phyloP scores from a whole-genome alignment of 2,888 invertebrate species.

The Drosophila ezoana region DNA sequence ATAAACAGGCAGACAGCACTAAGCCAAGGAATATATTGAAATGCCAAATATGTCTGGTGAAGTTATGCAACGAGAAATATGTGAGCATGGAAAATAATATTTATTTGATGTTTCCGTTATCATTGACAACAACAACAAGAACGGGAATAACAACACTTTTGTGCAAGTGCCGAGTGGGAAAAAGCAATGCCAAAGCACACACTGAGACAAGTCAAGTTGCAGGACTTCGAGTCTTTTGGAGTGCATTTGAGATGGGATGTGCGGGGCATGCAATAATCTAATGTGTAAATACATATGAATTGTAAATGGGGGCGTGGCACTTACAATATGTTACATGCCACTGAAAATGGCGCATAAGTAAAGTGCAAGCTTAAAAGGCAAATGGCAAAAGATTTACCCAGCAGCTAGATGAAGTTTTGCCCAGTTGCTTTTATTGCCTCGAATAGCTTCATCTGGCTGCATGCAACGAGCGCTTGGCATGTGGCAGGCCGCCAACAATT shows the following conservation, averaged over 20 bases:
- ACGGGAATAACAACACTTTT: constrained; percentile 47
- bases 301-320: constrained; percentile 52
- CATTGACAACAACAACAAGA: constrained; percentile 25
- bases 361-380: constrained; percentile 27
- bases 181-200: constrained; percentile 54
- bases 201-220: constrained; percentile 17
- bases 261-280: constrained; percentile 80
- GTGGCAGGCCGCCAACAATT: constrained; percentile 47
- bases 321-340: constrained; percentile 70
- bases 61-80: constrained; percentile 26
- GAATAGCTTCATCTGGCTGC: constrained; percentile 67
- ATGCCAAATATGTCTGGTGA: constrained; percentile 27
- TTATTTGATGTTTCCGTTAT: constrained; percentile 75
- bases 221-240: constrained; percentile 10
- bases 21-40: constrained; percentile 26
- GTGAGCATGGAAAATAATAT: constrained; percentile 65
- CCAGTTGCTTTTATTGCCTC: constrained; percentile 50
- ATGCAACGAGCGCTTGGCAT: constrained; percentile 12
- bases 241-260: constrained; percentile 54
- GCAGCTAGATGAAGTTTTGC: constrained; percentile 47
- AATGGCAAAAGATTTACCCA: constrained; percentile 28
- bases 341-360: constrained; percentile 60
- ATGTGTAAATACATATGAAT: constrained; percentile 76
- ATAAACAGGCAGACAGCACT: constrained; percentile 17
- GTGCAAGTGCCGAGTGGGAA: constrained; percentile 59